phyloP scores from a whole-genome alignment of 2,113 vertebrate species.

The Trochalopteron elliotii region DNA sequence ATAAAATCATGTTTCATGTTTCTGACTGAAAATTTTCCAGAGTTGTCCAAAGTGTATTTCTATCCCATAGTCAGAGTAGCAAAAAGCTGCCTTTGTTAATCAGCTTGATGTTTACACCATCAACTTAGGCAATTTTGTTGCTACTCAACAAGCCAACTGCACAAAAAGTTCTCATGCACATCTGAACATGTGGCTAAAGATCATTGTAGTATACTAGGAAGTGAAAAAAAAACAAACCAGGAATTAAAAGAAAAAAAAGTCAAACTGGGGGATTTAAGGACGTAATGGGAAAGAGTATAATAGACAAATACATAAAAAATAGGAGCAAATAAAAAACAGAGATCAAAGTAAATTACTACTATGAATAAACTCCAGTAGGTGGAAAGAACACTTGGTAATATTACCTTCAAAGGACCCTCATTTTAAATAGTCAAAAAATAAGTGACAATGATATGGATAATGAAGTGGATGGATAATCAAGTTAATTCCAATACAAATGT shows the following conservation, averaged over 20 bases:
- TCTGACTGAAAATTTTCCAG: not conserved
- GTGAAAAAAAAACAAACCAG: not conserved
- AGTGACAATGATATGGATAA: not conserved
- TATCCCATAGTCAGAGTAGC: not conserved
- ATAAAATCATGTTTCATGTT: not conserved
- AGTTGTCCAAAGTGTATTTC: not conserved
- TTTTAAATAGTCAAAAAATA: not conserved
- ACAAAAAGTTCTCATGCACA: not conserved
- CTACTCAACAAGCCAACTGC: not conserved
- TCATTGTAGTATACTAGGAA: not conserved
- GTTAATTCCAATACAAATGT: not conserved
- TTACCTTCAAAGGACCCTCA: not conserved
- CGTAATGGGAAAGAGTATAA: not conserved
- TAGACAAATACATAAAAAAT: not conserved
- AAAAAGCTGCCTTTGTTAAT: not conserved
- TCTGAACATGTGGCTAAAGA: not conserved
- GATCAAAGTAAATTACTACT: not conserved
- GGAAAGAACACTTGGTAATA: not conserved
- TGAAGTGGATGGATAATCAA: too few species aligned
- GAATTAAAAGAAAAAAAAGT: not conserved
- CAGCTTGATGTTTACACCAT: not conserved
- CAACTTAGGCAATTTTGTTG: not conserved
- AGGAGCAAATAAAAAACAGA: not conserved
- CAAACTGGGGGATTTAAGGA: not conserved
- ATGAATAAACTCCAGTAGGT: not conserved